Percentiles rank a stretch among this genome's conserved stretches.
Evolutionary conservation across 2,797 vertebrate species (phyloP).

Genomic region (Chaenodraco wilsoni): DNA sequence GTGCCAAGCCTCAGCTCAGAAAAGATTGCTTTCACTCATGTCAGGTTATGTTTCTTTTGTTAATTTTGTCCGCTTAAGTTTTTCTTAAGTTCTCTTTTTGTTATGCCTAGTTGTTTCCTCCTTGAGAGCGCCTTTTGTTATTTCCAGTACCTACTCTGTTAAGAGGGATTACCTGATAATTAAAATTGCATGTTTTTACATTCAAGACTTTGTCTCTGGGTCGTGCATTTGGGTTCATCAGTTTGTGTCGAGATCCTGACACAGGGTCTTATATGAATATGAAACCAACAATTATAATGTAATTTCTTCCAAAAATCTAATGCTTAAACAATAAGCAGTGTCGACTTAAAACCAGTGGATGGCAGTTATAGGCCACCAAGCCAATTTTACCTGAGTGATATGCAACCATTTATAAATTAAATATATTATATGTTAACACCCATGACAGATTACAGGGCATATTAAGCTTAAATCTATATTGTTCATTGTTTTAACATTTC

Average conservation of each 20-base stretch:
- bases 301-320: constrained; percentile 2
- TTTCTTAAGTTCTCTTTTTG: too few species aligned
- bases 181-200: too few species aligned
- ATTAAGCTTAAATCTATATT: neutral
- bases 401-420: neutral
- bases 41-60: too few species aligned
- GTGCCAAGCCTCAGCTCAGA: too few species aligned
- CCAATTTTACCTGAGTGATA: neutral
- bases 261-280: neutral
- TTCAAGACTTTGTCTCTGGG: too few species aligned
- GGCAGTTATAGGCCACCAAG: constrained; percentile 32
- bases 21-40: too few species aligned
- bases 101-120: too few species aligned
- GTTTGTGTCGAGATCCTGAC: neutral
- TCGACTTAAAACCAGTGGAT: constrained; percentile 53
- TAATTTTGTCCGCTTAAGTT: too few species aligned
- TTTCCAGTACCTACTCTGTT: too few species aligned
- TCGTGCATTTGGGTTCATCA: too few species aligned
- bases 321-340: constrained; percentile 1
- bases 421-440: constrained; percentile 1
- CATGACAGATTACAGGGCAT: neutral
- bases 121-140: too few species aligned
- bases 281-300: constrained; percentile 1
- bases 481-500: constrained; percentile 10
- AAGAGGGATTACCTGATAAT: too few species aligned